These are phyloP conservation scores for Cyclophora albipunctata DNA, from an alignment of 2,888 invertebrate genomes.

Conservation along the genomic window DNA sequence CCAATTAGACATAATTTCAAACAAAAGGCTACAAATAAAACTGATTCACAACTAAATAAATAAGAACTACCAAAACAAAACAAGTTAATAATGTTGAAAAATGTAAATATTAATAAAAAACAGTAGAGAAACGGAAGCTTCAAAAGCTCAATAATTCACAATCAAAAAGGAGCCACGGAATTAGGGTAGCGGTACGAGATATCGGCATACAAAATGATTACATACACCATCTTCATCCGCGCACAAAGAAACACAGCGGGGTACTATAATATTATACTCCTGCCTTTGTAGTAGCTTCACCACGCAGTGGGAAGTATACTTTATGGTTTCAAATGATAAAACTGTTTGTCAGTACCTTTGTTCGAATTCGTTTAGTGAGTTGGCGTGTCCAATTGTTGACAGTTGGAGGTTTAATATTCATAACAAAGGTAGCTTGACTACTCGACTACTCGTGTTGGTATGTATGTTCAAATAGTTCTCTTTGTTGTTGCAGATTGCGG, in stretches of 20 bases:
- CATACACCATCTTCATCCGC: conserved; percentile 66
- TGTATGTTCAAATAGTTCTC: conserved; percentile 18
- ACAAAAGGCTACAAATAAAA: too few relatives aligned
- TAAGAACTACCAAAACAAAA: conserved; percentile 13
- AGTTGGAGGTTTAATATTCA: conserved; percentile 39
- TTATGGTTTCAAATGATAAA: conserved; percentile 75
- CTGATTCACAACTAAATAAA: too few relatives aligned
- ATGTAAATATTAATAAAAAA: conserved; percentile 53
- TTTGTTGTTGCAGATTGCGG: conserved; percentile 83
- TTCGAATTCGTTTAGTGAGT: conserved; percentile 53
- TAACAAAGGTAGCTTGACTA: conserved; percentile 48
- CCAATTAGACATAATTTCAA: too few relatives aligned
- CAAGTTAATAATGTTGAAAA: conserved; percentile 31
- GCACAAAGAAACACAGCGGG: conserved; percentile 72
- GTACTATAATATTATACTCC: conserved; percentile 69
- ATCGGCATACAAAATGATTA: conserved; percentile 71
- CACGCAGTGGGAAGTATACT: conserved; percentile 69
- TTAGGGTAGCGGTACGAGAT: conserved; percentile 66
- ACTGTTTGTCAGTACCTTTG: conserved; percentile 71
- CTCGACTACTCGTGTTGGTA: conserved; percentile 20
- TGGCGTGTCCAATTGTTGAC: conserved; percentile 56
- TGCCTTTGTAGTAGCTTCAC: conserved; percentile 69
- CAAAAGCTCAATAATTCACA: conserved; percentile 67
- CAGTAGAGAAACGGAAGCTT: conserved; percentile 63
- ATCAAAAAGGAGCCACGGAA: conserved; percentile 66